Evolutionary conservation across 2,888 invertebrate genomes (phyloP).

Genomic region (Nebria brevicollis): DNA sequence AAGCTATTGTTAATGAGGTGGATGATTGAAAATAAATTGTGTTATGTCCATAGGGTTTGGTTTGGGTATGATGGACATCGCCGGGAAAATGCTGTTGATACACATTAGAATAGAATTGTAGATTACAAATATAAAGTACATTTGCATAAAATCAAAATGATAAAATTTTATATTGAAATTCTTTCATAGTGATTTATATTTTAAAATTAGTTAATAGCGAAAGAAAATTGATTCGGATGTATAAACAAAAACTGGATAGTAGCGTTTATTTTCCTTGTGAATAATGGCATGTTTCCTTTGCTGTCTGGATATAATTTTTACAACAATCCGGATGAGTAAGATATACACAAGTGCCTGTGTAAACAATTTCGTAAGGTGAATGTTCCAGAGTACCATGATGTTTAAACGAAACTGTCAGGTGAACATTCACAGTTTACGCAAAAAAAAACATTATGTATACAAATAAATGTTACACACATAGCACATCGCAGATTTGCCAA

Average conservation of each 20-base stretch:
- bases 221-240: background rate
- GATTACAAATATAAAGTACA: too few species aligned
- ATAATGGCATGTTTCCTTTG: background rate
- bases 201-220: background rate
- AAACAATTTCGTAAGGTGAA: slow-evolving; percentile 35
- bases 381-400: slow-evolving; percentile 11
- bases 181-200: too few species aligned
- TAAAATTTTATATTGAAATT: too few species aligned
- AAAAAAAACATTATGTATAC: background rate
- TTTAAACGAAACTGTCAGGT: slow-evolving; percentile 13
- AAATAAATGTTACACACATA: slow-evolving; percentile 9
- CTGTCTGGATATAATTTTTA: background rate
- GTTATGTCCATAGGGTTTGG: too few species aligned
- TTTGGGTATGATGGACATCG: too few species aligned
- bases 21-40: too few species aligned
- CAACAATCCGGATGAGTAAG: slow-evolving; percentile 18
- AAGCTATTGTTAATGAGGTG: too few species aligned
- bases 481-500: slow-evolving; percentile 4
- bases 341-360: slow-evolving; percentile 24
- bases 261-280: slow-evolving; percentile 2
- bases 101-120: too few species aligned
- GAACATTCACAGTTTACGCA: slow-evolving; percentile 31
- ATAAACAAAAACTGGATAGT: background rate
- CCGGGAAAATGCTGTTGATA: too few species aligned
- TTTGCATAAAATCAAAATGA: too few species aligned